Percentiles rank a stretch among this genome's conserved stretches.
These are phyloP conservation scores for Coenonympha glycerion DNA, from an alignment of 2,888 invertebrate species.

Conservation along the genomic window DNA sequence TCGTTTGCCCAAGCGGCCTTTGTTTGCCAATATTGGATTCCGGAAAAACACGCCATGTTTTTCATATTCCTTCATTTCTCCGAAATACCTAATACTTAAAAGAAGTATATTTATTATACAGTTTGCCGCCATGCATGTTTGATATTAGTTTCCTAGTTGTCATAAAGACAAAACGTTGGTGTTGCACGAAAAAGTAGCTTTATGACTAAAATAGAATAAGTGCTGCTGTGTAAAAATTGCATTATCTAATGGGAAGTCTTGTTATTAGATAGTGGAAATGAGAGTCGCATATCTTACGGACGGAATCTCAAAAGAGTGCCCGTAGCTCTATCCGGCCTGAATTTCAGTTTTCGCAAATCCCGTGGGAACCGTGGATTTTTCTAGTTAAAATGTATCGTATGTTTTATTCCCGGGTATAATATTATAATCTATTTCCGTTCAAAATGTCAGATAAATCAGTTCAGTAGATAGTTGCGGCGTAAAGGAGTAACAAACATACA, in stretches of 20 bases:
- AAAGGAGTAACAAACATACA: too few species aligned
- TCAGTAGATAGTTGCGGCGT: too few species aligned
- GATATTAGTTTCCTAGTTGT: neutral
- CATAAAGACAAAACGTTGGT: neutral
- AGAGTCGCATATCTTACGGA: neutral
- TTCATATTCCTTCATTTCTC: constrained; percentile 10
- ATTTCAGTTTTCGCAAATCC: too few species aligned
- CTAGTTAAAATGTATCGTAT: too few species aligned
- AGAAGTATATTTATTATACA: neutral
- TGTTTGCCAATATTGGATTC: constrained; percentile 28
- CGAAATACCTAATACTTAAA: neutral
- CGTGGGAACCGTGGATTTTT: too few species aligned
- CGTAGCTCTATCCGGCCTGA: too few species aligned
- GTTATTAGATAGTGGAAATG: neutral
- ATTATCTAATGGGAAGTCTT: neutral
- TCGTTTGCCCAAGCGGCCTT: constrained; percentile 27
- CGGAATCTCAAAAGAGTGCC: too few species aligned
- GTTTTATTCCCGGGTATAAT: too few species aligned
- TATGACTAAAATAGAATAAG: too few species aligned
- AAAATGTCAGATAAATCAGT: too few species aligned
- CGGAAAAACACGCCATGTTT: constrained; percentile 29
- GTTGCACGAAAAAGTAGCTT: too few species aligned
- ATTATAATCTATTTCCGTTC: too few species aligned
- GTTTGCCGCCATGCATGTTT: neutral
- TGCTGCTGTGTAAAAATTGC: neutral